Percentiles rank a stretch among this genome's conserved stretches.
These are phyloP conservation scores for Psammodynastes pulverulentus DNA, from an alignment of 2,113 vertebrate species.

Conservation along the genomic window DNA sequence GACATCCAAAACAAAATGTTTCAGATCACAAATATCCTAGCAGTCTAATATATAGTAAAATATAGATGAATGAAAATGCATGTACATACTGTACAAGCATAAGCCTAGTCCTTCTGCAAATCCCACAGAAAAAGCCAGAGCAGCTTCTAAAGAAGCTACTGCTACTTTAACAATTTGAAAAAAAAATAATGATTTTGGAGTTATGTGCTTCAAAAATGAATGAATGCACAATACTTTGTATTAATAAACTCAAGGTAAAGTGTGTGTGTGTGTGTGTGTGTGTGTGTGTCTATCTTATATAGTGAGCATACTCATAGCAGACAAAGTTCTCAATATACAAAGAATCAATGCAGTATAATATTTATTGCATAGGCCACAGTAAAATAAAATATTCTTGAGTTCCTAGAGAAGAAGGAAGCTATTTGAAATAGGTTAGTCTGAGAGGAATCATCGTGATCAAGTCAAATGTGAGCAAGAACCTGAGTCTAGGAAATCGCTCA, in stretches of 20 bases:
- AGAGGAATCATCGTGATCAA: background rate
- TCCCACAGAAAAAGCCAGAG: background rate
- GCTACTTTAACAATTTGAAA: background rate
- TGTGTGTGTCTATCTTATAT: background rate
- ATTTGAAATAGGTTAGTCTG: background rate
- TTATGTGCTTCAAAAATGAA: background rate
- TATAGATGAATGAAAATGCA: background rate
- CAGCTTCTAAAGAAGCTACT: background rate
- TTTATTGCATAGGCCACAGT: background rate
- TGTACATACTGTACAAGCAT: background rate
- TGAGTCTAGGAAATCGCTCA: background rate
- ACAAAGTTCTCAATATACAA: background rate
- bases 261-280: background rate
- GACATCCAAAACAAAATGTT: background rate
- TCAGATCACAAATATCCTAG: background rate
- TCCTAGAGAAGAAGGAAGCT: background rate
- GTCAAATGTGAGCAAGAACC: background rate
- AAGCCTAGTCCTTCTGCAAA: background rate
- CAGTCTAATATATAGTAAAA: background rate
- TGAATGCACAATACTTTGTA: background rate
- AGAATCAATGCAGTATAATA: background rate
- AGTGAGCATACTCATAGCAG: background rate
- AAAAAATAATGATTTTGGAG: background rate
- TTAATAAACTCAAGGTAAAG: background rate
- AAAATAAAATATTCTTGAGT: background rate